phyloP scores from a whole-genome alignment of 2,797 vertebrate genomes.

The Oreonectes daqikongensis region DNA sequence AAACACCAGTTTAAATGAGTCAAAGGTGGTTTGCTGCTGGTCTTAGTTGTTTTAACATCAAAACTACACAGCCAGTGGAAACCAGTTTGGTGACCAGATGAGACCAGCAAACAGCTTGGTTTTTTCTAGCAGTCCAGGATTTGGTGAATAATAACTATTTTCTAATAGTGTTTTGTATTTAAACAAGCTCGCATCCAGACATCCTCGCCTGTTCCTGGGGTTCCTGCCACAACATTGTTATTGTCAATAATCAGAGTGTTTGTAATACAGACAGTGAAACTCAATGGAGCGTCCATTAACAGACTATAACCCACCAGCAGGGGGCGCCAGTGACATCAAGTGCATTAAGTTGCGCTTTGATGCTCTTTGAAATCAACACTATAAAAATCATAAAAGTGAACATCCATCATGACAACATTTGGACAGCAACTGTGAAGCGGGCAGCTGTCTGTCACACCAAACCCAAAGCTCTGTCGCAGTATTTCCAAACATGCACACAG shows the following conservation, averaged over 20 bases:
- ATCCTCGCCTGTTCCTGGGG: neutral
- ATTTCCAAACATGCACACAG: neutral
- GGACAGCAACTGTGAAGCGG: constrained; percentile 35
- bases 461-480: neutral
- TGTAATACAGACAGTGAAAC: neutral
- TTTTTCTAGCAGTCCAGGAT: too few species aligned
- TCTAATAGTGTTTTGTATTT: too few species aligned
- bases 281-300: neutral
- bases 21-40: neutral
- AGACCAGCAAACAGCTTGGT: too few species aligned
- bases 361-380: constrained; percentile 9
- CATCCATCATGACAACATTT: constrained; percentile 24
- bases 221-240: neutral
- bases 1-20: too few species aligned
- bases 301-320: constrained; percentile 34
- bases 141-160: too few species aligned
- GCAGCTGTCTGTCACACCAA: neutral
- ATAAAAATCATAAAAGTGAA: constrained; percentile 7
- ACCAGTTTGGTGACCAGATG: too few species aligned
- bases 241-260: neutral
- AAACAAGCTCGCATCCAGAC: neutral
- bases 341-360: neutral
- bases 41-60: neutral
- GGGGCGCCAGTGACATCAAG: constrained; percentile 32
- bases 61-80: neutral